A percentile compares a stretch with the other conserved stretches of the same genome.
phyloP scores from a whole-genome alignment of 2,888 invertebrate genomes.

The Electrophaes corylata region DNA sequence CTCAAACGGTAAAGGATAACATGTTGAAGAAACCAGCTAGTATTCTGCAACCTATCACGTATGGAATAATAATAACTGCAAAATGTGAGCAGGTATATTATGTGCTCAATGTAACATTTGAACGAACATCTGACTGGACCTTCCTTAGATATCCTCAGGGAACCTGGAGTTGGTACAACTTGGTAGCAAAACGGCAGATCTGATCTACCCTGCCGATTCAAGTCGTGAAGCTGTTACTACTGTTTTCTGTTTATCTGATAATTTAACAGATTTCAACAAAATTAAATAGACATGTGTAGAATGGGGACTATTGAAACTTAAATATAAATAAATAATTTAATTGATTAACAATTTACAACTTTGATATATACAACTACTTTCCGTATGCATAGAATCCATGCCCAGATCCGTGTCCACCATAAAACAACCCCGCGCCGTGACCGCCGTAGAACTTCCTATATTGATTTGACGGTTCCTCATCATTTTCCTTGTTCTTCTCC shows the following conservation, averaged over 20 bases:
- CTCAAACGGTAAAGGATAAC: no score
- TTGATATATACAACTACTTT: slow-evolving; percentile 35
- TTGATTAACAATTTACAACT: slow-evolving; percentile 14
- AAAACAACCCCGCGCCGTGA: slow-evolving; percentile 67
- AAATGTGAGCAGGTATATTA: no score
- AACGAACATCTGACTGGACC: no score
- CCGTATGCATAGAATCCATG: slow-evolving; percentile 75
- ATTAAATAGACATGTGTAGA: neutral
- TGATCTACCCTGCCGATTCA: no score
- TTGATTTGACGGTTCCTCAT: slow-evolving; percentile 55
- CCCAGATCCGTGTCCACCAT: slow-evolving; percentile 73
- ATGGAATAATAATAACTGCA: no score
- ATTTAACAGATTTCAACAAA: neutral
- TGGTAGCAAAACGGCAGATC: no score
- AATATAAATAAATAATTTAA: slow-evolving; percentile 35
- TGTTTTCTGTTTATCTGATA: neutral
- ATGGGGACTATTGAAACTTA: neutral
- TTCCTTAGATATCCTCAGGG: no score
- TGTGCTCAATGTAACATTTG: no score
- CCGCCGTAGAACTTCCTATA: slow-evolving; percentile 71
- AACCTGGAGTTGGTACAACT: no score
- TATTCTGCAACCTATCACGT: no score
- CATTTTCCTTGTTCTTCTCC: slow-evolving; percentile 53
- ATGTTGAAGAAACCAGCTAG: no score
- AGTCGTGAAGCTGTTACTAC: no score